Evolutionary conservation across 2,113 vertebrate genomes (phyloP).

Genomic region (Probosciger aterrimus): DNA sequence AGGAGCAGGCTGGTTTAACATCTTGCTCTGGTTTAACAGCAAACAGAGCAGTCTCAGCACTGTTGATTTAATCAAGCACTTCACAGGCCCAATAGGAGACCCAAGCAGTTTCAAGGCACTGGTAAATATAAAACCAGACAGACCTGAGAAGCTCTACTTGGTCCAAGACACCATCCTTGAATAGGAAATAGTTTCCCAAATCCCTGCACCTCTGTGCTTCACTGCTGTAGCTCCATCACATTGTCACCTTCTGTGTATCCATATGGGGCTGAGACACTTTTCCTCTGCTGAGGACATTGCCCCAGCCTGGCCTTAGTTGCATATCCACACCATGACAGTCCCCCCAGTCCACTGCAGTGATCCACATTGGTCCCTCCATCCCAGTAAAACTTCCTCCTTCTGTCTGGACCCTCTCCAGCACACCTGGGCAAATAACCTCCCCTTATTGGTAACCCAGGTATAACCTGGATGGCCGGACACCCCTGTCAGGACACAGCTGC

Average conservation of each 20-base stretch:
- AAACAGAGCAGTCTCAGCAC: not conserved
- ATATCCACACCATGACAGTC: not conserved
- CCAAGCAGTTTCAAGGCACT: not conserved
- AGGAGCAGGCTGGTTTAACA: not conserved
- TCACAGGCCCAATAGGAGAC: not conserved
- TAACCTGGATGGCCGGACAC: too few relatives aligned
- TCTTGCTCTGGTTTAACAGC: not conserved
- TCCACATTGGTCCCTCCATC: not conserved
- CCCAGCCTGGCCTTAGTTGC: not conserved
- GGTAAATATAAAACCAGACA: not conserved
- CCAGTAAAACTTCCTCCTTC: not conserved
- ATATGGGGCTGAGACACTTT: not conserved
- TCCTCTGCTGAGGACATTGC: not conserved
- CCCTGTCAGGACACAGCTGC: not conserved
- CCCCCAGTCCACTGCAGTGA: not conserved
- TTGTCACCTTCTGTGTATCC: not conserved
- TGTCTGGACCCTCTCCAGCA: not conserved
- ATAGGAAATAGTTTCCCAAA: not conserved
- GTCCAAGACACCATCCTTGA: not conserved
- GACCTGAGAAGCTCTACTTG: not conserved
- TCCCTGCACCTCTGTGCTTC: not conserved
- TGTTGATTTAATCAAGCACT: not conserved
- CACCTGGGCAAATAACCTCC: not conserved
- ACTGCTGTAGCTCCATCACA: not conserved
- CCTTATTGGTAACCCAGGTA: not conserved